Base-by-base conservation (phyloP, 2,113 vertebrate genomes). In the Pedetes capensis region DNA sequence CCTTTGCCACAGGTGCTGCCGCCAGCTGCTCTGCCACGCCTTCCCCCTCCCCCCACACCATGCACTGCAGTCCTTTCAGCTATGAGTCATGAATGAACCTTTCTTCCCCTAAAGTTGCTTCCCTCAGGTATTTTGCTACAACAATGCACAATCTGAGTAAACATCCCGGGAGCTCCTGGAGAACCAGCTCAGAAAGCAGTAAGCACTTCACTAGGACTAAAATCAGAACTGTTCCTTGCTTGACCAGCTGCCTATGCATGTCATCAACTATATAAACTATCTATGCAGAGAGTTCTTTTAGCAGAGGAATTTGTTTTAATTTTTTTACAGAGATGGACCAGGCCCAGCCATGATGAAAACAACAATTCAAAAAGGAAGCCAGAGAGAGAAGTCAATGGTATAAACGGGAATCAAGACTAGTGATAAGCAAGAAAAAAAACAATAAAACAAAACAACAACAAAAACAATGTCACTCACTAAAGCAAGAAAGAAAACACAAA, bases 181-280 rank as follows among this genome's bases (percentile, higher is more conserved):
- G 49, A 97, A 74, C 34, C 78, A 91, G 61, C 3, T 34, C 1
- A 12, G 51, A 91, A 97, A 85, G n/a, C n/a, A n/a, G n/a, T 37
- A 37, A 27, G 61, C 61, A 81, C 20, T 92, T 83, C 61, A 17
- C 78, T 47, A 88, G 85, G 20, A 22, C 59, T 66, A 8, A 47
- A 47, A 57, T 84, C 39, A 59, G 55, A 88, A 88, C 42, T 86
- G 16, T 22, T 27, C 5, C 9, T 94, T 55, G 29, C 71, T 92
- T 49, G 16, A 53, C 20, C 39, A 75, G 13, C 72, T 88, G 51
- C 37, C 49, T 83, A 44, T 53, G 57, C 72, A 68, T 25, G 27
- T 82, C 57, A 86, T 20, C 18, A 87, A 22, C 57, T 75, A 47
- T 76, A 89, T 27, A 84, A 63, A 66, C 25, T 53, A 61, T 34